Base-by-base conservation (phyloP, 2,797 vertebrate species). In the Sitta carolinensis region DNA sequence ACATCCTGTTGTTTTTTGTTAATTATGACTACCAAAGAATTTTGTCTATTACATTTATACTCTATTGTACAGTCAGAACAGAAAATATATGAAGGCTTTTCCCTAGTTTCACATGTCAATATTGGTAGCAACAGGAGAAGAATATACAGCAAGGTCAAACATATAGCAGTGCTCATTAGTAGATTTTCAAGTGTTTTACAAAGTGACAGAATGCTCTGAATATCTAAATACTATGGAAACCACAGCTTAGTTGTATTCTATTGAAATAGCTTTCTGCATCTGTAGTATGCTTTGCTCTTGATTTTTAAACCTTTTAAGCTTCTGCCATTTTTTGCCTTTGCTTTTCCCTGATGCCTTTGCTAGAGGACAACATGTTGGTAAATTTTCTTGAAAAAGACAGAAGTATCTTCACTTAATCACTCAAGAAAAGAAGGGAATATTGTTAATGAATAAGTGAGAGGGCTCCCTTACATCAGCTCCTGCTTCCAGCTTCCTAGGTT, bases 131-230 rank as follows among this genome's bases (percentile, higher is more conserved):
- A 70, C 8, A 54, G 20, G 3, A 78, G 5, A 7, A 78, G 43
- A 77, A 72, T 78, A 57, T 61, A 68, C 29, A 83, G 13, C 6
- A 62, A 36, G 55, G 64, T 50, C 27, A 86, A 88, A 59, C 4
- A 29, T 26, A 62, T 0, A 76, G 7, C 29, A 50, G 9, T n/a
- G 15, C 16, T 89, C 30, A 55, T 66, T 11, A 54, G 10, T 40
- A 80, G 34, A 47, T 80, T 93, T 89, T 67, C 18, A 77, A 90
- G 27, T 50, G 11, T 29, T 82, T 89, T 73, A 40, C 21, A 58
- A 50, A 79, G 8, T 4, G 64, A 42, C 10, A 70, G 32, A 63
- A 57, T 63, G 19, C 9, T 84, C 55, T 76, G 32, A 69, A 63
- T 79, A 47, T 52, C 32, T 89, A 57, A 90, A 61, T 43, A 45